A percentile compares a stretch with the other conserved stretches of the same genome.
Evolutionary conservation across 1,140 invertebrate species (phyloP).

Genomic region (Lordiphosa collinella): DNA sequence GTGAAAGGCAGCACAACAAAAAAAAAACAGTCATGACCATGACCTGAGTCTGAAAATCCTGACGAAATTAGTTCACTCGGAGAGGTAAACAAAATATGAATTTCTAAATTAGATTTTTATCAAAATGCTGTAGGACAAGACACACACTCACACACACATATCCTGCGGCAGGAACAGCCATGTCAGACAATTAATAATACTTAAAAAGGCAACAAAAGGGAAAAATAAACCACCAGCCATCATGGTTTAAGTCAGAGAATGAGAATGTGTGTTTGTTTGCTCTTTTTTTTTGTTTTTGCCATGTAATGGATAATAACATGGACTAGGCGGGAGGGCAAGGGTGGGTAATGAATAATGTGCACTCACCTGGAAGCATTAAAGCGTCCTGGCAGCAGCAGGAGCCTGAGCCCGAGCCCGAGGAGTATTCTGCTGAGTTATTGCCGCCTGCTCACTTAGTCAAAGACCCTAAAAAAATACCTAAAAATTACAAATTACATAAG

Average conservation of each 20-base stretch:
- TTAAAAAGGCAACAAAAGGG: slow-evolving; percentile 52
- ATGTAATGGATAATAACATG: slow-evolving; percentile 55
- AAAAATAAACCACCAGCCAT: slow-evolving; percentile 4
- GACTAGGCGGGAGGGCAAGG: slow-evolving; percentile 2
- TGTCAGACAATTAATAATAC: slow-evolving; percentile 75
- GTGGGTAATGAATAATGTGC: slow-evolving; percentile 70
- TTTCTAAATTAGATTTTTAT: slow-evolving; percentile 59
- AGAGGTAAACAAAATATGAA: slow-evolving; percentile 49
- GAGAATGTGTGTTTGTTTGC: slow-evolving; percentile 1
- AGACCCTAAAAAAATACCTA: slow-evolving; percentile 20
- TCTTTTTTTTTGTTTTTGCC: background rate
- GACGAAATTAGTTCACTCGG: background rate
- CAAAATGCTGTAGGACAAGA: slow-evolving; percentile 28
- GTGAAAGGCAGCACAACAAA: no score
- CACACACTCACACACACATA: slow-evolving; percentile 31
- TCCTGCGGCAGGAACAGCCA: slow-evolving; percentile 57
- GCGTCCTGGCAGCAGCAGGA: background rate
- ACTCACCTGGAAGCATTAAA: slow-evolving; percentile 62
- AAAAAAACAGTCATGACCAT: no score
- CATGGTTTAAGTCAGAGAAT: slow-evolving; percentile 10
- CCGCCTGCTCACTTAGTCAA: slow-evolving; percentile 44
- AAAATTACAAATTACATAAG: slow-evolving; percentile 60
- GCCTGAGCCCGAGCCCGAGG: background rate
- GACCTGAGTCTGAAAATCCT: no score
- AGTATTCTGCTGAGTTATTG: slow-evolving; percentile 47